Percentiles rank a stretch among this genome's conserved stretches.
phyloP scores from a whole-genome alignment of 2,888 invertebrate genomes.

The Drosophila limbata region DNA sequence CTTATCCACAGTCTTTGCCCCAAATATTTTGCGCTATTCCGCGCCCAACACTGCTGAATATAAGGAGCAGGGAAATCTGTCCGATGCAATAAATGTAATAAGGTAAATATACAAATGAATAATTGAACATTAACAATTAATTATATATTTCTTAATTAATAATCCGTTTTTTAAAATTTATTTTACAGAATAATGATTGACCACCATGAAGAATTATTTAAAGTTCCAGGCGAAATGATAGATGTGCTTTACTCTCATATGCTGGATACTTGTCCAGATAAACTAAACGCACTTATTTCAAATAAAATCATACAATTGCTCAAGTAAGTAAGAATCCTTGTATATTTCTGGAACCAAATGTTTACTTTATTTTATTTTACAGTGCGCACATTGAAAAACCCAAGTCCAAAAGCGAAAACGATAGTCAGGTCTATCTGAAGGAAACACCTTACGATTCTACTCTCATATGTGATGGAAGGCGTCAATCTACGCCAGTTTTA shows the following conservation, averaged over 20 bases:
- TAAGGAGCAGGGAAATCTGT: constrained; percentile 87
- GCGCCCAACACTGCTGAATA: constrained; percentile 48
- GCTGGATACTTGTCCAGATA: constrained; percentile 93
- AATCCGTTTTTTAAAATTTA: constrained; percentile 2
- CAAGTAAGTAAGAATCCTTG: constrained; percentile 22
- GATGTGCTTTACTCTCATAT: constrained; percentile 95
- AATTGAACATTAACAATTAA: neutral
- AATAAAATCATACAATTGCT: constrained; percentile 43
- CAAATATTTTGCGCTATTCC: constrained; percentile 92
- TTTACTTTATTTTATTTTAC: neutral
- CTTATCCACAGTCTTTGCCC: constrained; percentile 96
- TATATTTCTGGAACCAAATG: too few relatives aligned
- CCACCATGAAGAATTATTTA: constrained; percentile 90
- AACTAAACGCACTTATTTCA: constrained; percentile 88
- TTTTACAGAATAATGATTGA: constrained; percentile 88
- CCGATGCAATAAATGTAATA: constrained; percentile 95
- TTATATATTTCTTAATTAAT: neutral
- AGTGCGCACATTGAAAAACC: constrained; percentile 15
- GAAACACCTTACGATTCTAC: neutral
- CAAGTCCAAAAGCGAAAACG: neutral
- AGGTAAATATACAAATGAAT: constrained; percentile 84
- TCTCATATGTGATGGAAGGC: constrained; percentile 82
- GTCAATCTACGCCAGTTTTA: constrained; percentile 87
- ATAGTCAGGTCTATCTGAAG: neutral
- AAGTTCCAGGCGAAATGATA: constrained; percentile 92